These are phyloP conservation scores for Leucoma salicis DNA, from an alignment of 2,888 invertebrate species.

Conservation along the genomic window DNA sequence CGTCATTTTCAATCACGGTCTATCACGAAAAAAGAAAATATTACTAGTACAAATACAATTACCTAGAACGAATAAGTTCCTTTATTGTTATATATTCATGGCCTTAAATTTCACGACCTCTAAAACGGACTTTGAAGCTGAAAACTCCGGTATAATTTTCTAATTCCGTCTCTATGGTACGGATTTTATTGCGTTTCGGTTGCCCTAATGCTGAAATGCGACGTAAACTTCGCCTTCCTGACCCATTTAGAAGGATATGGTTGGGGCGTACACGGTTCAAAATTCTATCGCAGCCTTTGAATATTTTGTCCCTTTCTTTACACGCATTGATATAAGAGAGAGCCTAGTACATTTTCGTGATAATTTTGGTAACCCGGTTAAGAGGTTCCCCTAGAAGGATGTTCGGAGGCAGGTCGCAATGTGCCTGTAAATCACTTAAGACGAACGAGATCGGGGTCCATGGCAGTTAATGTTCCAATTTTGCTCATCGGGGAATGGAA, in stretches of 20 bases:
- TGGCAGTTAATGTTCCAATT: slow-evolving; percentile 67
- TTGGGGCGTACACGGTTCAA: slow-evolving; percentile 66
- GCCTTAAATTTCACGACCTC: slow-evolving; percentile 18
- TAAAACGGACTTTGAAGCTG: slow-evolving; percentile 21
- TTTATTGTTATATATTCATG: slow-evolving; percentile 27
- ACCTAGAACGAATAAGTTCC: too few relatives aligned
- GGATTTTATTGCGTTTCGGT: slow-evolving; percentile 71
- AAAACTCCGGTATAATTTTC: slow-evolving; percentile 62
- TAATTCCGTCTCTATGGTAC: slow-evolving; percentile 56
- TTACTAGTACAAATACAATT: too few relatives aligned
- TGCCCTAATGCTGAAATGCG: slow-evolving; percentile 67
- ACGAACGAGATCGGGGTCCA: slow-evolving; percentile 53
- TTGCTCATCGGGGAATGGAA: slow-evolving; percentile 58
- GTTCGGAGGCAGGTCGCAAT: slow-evolving; percentile 58
- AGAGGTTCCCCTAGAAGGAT: slow-evolving; percentile 46
- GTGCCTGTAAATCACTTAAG: slow-evolving; percentile 77
- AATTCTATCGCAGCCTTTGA: slow-evolving; percentile 58
- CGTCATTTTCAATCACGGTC: too few relatives aligned
- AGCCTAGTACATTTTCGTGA: slow-evolving; percentile 36
- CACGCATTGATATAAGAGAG: slow-evolving; percentile 43
- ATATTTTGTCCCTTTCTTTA: slow-evolving; percentile 50
- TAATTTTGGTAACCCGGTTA: slow-evolving; percentile 63
- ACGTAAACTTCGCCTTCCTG: slow-evolving; percentile 80
- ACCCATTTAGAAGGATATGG: slow-evolving; percentile 77
- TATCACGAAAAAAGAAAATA: too few relatives aligned